Evolutionary conservation across 2,888 invertebrate species (phyloP).

Genomic region (Brenthis ino): DNA sequence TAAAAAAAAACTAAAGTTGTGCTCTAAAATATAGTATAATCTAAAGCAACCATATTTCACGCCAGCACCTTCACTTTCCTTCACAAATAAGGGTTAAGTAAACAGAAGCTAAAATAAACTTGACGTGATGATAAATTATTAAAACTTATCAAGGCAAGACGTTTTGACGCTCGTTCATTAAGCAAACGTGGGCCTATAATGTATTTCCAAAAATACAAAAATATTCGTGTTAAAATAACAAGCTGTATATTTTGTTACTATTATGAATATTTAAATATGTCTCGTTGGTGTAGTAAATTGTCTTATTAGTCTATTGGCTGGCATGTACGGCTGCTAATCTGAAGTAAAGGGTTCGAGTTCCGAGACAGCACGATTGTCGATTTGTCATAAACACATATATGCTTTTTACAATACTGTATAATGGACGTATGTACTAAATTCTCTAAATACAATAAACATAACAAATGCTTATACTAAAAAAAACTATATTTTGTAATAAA

Average conservation of each 20-base stretch:
- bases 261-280: not conserved
- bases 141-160: constrained; percentile 44
- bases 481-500: too few relatives aligned
- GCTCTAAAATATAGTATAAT: constrained; percentile 19
- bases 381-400: too few relatives aligned
- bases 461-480: too few relatives aligned
- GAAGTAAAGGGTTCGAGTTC: too few relatives aligned
- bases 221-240: constrained; percentile 28
- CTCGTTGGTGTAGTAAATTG: not conserved
- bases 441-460: too few relatives aligned
- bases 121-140: constrained; percentile 46
- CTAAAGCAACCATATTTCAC: constrained; percentile 28
- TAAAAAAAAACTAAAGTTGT: not conserved
- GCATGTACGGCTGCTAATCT: too few relatives aligned
- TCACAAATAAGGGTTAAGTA: constrained; percentile 40
- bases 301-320: not conserved
- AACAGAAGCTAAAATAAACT: constrained; percentile 44
- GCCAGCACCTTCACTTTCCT: constrained; percentile 35
- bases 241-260: constrained; percentile 4
- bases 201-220: constrained; percentile 29
- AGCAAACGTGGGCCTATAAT: constrained; percentile 38
- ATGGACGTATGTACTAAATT: too few relatives aligned
- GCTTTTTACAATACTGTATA: too few relatives aligned
- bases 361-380: too few relatives aligned
- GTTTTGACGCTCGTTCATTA: constrained; percentile 44